These are phyloP conservation scores for Macaria notata DNA, from an alignment of 2,888 invertebrate species.

Conservation along the genomic window DNA sequence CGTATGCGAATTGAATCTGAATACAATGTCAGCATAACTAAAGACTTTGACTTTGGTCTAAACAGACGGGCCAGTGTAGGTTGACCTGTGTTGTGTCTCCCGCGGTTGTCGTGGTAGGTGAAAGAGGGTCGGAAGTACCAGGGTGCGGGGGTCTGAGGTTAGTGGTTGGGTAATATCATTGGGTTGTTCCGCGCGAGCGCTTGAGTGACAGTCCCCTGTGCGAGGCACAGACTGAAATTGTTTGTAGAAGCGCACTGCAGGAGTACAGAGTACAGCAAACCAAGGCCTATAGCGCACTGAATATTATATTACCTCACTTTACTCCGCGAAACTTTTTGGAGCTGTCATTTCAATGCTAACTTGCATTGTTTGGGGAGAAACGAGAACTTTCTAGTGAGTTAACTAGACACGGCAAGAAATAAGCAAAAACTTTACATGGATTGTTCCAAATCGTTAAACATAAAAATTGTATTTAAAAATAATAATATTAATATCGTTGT, in stretches of 20 bases:
- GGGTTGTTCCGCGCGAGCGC: constrained; percentile 66
- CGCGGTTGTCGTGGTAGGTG: constrained; percentile 31
- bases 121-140: constrained; percentile 38
- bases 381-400: background rate
- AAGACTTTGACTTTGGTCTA: constrained; percentile 63
- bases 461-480: too few relatives aligned
- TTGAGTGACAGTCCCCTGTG: constrained; percentile 76
- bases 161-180: constrained; percentile 65
- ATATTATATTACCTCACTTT: constrained; percentile 22
- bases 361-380: constrained; percentile 2
- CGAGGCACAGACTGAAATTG: constrained; percentile 61
- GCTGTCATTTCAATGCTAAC: constrained; percentile 16
- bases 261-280: constrained; percentile 44
- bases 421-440: too few relatives aligned
- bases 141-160: constrained; percentile 48
- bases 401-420: too few relatives aligned
- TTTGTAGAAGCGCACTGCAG: constrained; percentile 60
- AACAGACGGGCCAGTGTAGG: constrained; percentile 44
- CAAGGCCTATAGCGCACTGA: constrained; percentile 25
- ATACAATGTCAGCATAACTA: constrained; percentile 68
- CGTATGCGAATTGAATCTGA: constrained; percentile 62
- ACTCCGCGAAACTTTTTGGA: constrained; percentile 20
- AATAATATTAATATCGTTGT: too few relatives aligned
- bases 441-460: too few relatives aligned
- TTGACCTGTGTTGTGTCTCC: constrained; percentile 39